phyloP scores from a whole-genome alignment of 2,888 invertebrate genomes.

The Drosophila longiperda region DNA sequence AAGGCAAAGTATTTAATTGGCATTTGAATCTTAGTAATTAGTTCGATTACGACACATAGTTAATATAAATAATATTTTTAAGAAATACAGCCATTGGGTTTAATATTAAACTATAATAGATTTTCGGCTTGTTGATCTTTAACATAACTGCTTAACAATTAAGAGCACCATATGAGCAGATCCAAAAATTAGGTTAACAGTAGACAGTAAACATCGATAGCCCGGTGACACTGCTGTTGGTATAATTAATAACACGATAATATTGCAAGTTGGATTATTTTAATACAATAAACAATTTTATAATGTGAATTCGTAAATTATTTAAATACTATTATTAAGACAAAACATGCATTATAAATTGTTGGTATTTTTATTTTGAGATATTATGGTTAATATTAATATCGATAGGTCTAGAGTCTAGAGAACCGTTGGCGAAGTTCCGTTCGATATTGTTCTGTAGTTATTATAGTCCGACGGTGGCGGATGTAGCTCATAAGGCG shows the following conservation, averaged over 20 bases:
- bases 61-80: neutral
- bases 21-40: neutral
- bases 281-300: neutral
- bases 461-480: conserved; percentile 53
- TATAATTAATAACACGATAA: neutral
- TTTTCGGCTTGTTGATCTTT: neutral
- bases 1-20: too few relatives aligned
- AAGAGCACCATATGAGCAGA: conserved; percentile 1
- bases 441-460: conserved; percentile 31
- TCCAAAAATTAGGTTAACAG: neutral
- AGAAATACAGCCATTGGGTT: too few relatives aligned
- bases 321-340: neutral
- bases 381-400: neutral
- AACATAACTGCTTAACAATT: too few relatives aligned
- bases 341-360: neutral
- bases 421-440: conserved; percentile 54
- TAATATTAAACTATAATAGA: neutral
- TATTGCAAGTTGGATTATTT: neutral
- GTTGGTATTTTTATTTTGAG: neutral
- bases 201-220: conserved; percentile 3
- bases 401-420: conserved; percentile 4
- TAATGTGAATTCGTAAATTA: neutral
- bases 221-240: neutral
- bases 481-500: conserved; percentile 60
- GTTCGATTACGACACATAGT: neutral